These are phyloP conservation scores for Sebastes oblongus DNA, from an alignment of 2,797 vertebrate species.

Conservation along the genomic window DNA sequence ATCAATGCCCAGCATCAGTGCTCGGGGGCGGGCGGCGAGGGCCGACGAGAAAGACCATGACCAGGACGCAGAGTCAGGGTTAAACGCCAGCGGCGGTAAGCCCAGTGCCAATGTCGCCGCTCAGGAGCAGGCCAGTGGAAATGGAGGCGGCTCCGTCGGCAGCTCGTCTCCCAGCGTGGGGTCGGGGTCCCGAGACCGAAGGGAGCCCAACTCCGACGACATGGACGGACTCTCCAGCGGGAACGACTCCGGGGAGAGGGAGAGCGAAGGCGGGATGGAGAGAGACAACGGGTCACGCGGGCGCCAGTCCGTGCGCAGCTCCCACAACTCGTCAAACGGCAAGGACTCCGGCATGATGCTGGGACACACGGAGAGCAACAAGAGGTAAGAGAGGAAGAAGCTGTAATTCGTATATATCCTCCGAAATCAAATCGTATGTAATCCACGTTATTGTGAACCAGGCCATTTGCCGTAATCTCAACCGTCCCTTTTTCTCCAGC, in stretches of 20 bases:
- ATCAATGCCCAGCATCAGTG: constrained; percentile 74
- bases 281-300: constrained; percentile 68
- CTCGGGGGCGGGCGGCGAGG: constrained; percentile 69
- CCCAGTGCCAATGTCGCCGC: constrained; percentile 26
- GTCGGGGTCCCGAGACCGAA: constrained; percentile 61
- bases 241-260: constrained; percentile 87
- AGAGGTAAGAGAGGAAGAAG: constrained; percentile 81
- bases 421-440: too few species aligned
- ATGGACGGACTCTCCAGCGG: constrained; percentile 89
- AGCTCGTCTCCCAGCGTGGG: constrained; percentile 62
- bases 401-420: too few species aligned
- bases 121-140: constrained; percentile 52
- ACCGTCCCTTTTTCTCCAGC: constrained; percentile 65
- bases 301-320: constrained; percentile 84
- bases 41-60: constrained; percentile 65
- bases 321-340: constrained; percentile 87
- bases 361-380: constrained; percentile 89
- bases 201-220: constrained; percentile 81
- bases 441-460: too few species aligned
- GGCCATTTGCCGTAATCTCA: not conserved
- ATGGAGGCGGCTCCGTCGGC: constrained; percentile 51
- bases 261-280: constrained; percentile 80
- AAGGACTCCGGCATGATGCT: constrained; percentile 91
- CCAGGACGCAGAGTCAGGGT: constrained; percentile 48
- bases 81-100: constrained; percentile 25